Evolutionary conservation across 2,888 invertebrate genomes (phyloP).

Genomic region (Notocelia uddmanniana): DNA sequence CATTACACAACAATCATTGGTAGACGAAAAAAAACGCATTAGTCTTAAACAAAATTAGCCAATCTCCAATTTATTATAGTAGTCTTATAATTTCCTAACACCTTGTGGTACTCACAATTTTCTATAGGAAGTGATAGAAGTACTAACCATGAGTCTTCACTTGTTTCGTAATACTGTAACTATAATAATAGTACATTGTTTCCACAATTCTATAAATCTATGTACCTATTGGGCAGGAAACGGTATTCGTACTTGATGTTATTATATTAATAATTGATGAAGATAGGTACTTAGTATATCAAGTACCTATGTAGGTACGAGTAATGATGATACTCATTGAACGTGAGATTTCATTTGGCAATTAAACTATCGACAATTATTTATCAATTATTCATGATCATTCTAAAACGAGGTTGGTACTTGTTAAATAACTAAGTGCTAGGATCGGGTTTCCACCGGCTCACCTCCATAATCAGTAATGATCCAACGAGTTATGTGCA

Average conservation of each 20-base stretch:
- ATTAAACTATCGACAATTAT: conserved; percentile 18
- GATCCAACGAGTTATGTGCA: conserved; percentile 37
- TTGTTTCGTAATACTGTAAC: conserved; percentile 8
- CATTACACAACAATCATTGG: too few relatives aligned
- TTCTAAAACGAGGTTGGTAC: not conserved
- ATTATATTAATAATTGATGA: conserved; percentile 19
- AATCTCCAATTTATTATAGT: too few relatives aligned
- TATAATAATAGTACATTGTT: not conserved
- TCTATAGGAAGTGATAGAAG: not conserved
- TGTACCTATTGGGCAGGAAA: conserved; percentile 1
- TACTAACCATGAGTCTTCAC: not conserved
- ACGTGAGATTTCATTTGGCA: not conserved
- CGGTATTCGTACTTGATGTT: not conserved
- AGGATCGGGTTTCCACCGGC: not conserved
- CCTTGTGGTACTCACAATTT: not conserved
- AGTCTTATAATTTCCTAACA: not conserved
- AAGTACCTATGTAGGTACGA: too few relatives aligned
- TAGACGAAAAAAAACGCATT: too few relatives aligned
- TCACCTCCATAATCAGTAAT: conserved; percentile 22
- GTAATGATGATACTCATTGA: conserved; percentile 8
- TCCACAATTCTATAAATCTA: conserved; percentile 5
- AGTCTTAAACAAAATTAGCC: too few relatives aligned
- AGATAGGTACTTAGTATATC: conserved; percentile 3
- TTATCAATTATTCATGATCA: conserved; percentile 13
- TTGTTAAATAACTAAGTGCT: conserved; percentile 16